phyloP scores from a whole-genome alignment of 2,888 invertebrate species.

The Aporophyla lueneburgensis region DNA sequence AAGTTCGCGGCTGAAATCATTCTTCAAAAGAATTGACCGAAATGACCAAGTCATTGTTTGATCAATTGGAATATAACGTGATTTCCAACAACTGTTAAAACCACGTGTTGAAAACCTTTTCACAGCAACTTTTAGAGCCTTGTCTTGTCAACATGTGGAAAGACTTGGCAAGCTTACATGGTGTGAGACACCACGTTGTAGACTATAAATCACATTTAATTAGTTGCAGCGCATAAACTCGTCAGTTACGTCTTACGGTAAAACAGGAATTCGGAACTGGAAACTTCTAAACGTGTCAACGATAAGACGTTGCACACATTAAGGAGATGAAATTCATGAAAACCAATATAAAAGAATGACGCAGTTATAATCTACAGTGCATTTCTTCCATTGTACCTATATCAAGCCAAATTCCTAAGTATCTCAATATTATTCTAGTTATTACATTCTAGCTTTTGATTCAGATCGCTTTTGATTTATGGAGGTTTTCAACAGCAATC shows the following conservation, averaged over 20 bases:
- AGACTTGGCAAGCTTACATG: slow-evolving; percentile 12
- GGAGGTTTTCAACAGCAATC: slow-evolving; percentile 34
- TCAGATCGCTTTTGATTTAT: slow-evolving; percentile 13
- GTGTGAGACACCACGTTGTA: slow-evolving; percentile 10
- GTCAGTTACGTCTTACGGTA: slow-evolving; percentile 52
- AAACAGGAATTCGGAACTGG: slow-evolving; percentile 52
- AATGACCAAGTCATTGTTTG: slow-evolving; percentile 39
- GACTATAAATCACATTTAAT: slow-evolving; percentile 38
- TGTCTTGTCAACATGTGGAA: neutral
- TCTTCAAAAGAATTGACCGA: slow-evolving; percentile 38
- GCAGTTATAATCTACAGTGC: neutral
- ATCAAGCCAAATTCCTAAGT: neutral
- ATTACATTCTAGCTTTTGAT: slow-evolving; percentile 20
- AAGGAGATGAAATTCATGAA: neutral
- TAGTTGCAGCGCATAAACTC: slow-evolving; percentile 16
- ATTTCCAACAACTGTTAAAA: neutral
- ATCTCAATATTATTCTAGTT: neutral
- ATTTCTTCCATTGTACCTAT: neutral
- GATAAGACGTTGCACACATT: slow-evolving; percentile 6
- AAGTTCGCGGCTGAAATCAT: slow-evolving; percentile 63
- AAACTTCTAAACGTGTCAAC: slow-evolving; percentile 20
- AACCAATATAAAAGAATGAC: neutral
- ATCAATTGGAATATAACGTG: slow-evolving; percentile 19
- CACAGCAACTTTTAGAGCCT: neutral
- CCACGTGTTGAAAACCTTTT: neutral